Base-by-base conservation (phyloP, 2,888 invertebrate genomes). In the Dioctria rufipes region DNA sequence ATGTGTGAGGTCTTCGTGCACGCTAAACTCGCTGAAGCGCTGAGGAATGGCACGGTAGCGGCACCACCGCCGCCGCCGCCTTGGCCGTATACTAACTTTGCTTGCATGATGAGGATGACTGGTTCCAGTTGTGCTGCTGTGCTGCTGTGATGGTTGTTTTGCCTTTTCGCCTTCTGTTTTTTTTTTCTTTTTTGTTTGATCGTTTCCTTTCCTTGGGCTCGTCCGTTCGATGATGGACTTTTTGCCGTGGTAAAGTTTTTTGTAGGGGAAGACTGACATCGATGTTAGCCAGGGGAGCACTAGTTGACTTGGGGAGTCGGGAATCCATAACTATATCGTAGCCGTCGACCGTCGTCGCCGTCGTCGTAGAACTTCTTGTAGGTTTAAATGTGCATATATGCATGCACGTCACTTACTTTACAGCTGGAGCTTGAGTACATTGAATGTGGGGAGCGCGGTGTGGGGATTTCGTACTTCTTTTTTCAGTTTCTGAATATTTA, bases 171-270 rank as follows among this genome's bases (percentile, higher is more conserved):
- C 25, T 25, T 0, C 25, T 25, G 25, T 2, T 25, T 25, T 25
- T 25, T n/a, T 25, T 25, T 25, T 25, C 25, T 25, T 75, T 77
- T 66, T 46, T 77, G 39, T 63, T 63, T 61, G 63, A 77, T 77
- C 77, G 77, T 77, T 77, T 77, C 77, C 77, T 77, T 63, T 63
- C 49, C 77, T 77, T 63, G 77, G 63, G 61, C 63, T 77, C 46
- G 60, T 54, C 67, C 67, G 67, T 39, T 11, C 39, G 71, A 6
- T 49, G 77, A 63, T 63, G 49, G 77, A 46, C 77, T 67, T 46
- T 42, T 58, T 11, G 54, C 54, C 11, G 54, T 54, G 54, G 6
- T 46, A 8, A 54, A 54, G 54, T 54, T 54, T 54, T 8, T 54
- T 6, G 54, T 8, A 13, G 67, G 43, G 43, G 61, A 63, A 37